Conservation (phyloP, 2,113 vertebrate species). For the rat (Rattus norvegicus) region GRCr8 NC_086020.1:238247001-238247500, state of each 20-base stretch:
- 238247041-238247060: not conserved
- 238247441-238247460: not conserved
- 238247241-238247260: not conserved
- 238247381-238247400: slow-evolving; percentile 14
- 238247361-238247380: not conserved
- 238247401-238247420: not conserved
- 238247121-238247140: not conserved
- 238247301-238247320: slow-evolving; percentile 43
- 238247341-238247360: not conserved
- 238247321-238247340: not conserved
- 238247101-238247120: not conserved
- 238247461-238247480: not conserved
- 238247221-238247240: not conserved
- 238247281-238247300: not conserved
- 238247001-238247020: slow-evolving; percentile 46
- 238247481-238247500: not conserved
- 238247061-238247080: not conserved
- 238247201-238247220: too few relatives aligned
- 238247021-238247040: slow-evolving; percentile 59
- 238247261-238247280: not conserved
- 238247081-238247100: slow-evolving; percentile 15
- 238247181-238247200: not conserved
- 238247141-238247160: not conserved
- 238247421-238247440: not conserved
- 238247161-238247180: not conserved